A percentile compares a stretch with the other conserved stretches of the same genome.
These are phyloP conservation scores for Pycnonotus jocosus DNA, from an alignment of 2,113 vertebrate genomes.

Conservation along the genomic window DNA sequence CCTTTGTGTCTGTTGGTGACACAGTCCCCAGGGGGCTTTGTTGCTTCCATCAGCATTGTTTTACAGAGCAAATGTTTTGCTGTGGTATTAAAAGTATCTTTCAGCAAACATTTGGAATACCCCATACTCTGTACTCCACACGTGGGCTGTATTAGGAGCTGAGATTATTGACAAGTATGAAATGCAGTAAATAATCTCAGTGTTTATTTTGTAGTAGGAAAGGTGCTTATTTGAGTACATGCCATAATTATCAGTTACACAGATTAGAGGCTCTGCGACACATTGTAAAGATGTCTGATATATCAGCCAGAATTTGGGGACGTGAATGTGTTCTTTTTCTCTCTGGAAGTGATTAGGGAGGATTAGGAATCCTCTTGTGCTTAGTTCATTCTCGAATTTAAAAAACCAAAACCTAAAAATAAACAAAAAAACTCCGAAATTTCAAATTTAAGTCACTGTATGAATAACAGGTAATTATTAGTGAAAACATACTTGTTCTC, in stretches of 20 bases:
- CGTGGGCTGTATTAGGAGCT: not conserved
- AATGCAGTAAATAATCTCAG: not conserved
- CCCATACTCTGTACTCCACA: not conserved
- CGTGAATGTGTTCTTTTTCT: not conserved
- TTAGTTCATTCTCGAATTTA: not conserved
- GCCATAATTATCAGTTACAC: not conserved
- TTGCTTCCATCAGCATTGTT: not conserved
- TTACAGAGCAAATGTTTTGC: not conserved
- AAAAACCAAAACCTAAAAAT: not conserved
- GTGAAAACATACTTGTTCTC: not conserved
- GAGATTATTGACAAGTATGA: not conserved
- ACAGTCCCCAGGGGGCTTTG: not conserved
- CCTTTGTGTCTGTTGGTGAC: not conserved
- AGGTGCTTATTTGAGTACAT: not conserved
- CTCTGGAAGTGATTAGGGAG: not conserved
- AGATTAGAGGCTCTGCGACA: not conserved
- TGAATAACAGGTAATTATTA: not conserved
- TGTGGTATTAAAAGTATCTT: not conserved
- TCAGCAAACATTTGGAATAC: not conserved
- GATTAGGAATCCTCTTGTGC: not conserved
- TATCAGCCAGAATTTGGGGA: not conserved
- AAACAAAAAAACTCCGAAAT: rapidly evolving
- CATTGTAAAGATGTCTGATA: not conserved
- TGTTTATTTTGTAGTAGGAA: not conserved
- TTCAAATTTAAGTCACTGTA: not conserved